Evolutionary conservation across 2,888 invertebrate species (phyloP), one percentile per base, ranked within the genome.

Genomic region (Gari tellinella): DNA sequence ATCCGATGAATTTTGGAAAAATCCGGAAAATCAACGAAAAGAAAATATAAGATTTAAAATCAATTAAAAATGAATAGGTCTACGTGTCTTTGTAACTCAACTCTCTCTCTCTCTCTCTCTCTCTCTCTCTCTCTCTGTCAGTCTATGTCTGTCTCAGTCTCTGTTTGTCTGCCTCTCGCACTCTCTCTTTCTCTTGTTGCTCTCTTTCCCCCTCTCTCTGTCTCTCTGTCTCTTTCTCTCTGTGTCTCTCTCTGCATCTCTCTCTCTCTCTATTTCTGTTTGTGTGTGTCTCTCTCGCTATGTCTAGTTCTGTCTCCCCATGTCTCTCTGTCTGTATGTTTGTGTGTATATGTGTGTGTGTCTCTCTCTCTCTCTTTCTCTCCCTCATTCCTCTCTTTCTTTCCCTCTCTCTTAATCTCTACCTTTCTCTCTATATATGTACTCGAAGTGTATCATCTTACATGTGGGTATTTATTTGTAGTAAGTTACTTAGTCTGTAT

Each of bases 51-150:
- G n/a, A n/a, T n/a, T n/a, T n/a, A n/a, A n/a, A n/a, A n/a, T n/a
- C n/a, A n/a, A n/a, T n/a, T n/a, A n/a, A n/a, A n/a, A n/a, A n/a
- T n/a, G n/a, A n/a, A n/a, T n/a, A n/a, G n/a, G n/a, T n/a, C n/a
- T n/a, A n/a, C n/a, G n/a, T n/a, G n/a, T n/a, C n/a, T n/a, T n/a
- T n/a, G n/a, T n/a, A n/a, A n/a, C n/a, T n/a, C n/a, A n/a, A n/a
- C 40, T 40, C 40, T 40, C 40, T 40, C 40, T 40, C 40, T 40
- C 40, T 40, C 40, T 40, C 40, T 40, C 40, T 40, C 40, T 40
- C 40, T 40, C 40, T 40, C 40, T 40, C 40, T 40, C 40, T 40
- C 40, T 40, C 40, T 40, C 40, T 40, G 10, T 40, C 40, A 12
- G 10, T 40, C 40, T 40, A 10, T 40, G 10, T 40, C 40, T 40